A percentile compares a stretch with the other conserved stretches of the same genome.
These are phyloP conservation scores for Meliscaeva auricollis DNA, from an alignment of 2,888 invertebrate species.

Conservation along the genomic window DNA sequence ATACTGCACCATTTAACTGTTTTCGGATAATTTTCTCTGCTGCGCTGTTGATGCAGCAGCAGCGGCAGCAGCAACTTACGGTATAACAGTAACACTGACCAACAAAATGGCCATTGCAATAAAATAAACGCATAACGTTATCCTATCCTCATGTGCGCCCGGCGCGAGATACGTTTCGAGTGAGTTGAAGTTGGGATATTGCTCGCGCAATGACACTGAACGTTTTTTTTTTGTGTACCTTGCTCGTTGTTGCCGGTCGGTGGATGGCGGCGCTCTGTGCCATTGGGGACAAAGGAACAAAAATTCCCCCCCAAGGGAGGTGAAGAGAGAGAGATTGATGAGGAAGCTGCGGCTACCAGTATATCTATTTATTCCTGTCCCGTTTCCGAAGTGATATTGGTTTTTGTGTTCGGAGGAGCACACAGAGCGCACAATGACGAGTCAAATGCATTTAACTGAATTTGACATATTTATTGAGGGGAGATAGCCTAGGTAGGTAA, in stretches of 20 bases:
- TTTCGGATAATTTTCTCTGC: conserved; percentile 68
- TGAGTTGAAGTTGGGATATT: not conserved
- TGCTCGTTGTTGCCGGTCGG: conserved; percentile 1
- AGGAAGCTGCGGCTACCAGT: conserved; percentile 44
- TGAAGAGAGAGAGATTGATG: conserved; percentile 49
- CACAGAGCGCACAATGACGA: conserved; percentile 44
- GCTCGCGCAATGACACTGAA: conserved; percentile 39
- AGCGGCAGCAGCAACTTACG: conserved; percentile 3
- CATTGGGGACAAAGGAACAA: conserved; percentile 14
- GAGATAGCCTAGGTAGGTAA: not conserved
- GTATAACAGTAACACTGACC: conserved; percentile 51
- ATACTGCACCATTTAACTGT: conserved; percentile 83
- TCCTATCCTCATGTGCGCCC: conserved; percentile 22
- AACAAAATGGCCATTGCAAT: conserved; percentile 61
- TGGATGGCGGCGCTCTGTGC: not conserved
- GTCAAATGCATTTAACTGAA: conserved; percentile 67
- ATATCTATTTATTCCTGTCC: conserved; percentile 52
- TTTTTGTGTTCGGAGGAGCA: not conserved
- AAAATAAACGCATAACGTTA: conserved; percentile 52
- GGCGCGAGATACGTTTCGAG: not conserved
- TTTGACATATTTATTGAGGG: conserved; percentile 70
- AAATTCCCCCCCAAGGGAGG: conserved; percentile 34
- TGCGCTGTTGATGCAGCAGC: not conserved
- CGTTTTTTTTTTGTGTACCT: conserved; percentile 6
- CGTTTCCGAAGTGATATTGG: conserved; percentile 42